Evolutionary conservation across 2,113 vertebrate genomes (phyloP).

Genomic region (Ammospiza nelsoni): DNA sequence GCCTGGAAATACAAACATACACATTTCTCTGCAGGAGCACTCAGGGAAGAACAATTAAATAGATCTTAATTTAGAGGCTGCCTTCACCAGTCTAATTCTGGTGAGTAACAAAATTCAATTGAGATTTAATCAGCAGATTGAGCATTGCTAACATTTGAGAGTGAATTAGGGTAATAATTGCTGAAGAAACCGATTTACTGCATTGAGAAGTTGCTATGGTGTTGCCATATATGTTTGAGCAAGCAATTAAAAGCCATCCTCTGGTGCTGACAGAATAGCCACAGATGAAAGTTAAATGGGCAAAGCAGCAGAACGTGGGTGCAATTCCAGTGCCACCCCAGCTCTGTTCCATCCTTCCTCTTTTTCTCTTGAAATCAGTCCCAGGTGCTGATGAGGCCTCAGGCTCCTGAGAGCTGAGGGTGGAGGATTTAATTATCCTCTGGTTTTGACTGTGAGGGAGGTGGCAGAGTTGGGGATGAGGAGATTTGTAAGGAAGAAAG

Average conservation of each 20-base stretch:
- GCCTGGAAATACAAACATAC: neutral
- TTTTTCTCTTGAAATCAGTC: neutral
- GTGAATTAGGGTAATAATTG: constrained; percentile 50
- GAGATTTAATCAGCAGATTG: constrained; percentile 33
- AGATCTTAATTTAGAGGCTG: constrained; percentile 24
- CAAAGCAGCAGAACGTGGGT: neutral
- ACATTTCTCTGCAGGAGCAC: neutral
- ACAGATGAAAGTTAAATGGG: neutral
- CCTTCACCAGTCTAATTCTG: neutral
- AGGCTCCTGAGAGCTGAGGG: neutral
- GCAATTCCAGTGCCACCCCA: neutral
- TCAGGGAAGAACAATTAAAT: constrained; percentile 21
- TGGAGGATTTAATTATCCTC: neutral
- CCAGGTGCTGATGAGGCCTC: neutral
- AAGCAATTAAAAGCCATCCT: neutral
- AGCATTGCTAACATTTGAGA: neutral
- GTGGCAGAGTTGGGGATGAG: neutral
- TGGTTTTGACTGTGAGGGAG: neutral
- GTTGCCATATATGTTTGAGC: neutral
- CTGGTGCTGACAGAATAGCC: neutral
- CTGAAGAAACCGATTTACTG: neutral
- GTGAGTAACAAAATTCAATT: neutral
- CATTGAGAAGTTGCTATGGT: constrained; percentile 24
- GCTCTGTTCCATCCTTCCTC: neutral
- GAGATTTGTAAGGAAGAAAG: neutral